Percentiles rank a stretch among this genome's conserved stretches.
phyloP scores from a whole-genome alignment of 2,888 invertebrate species.

The Epistrophe grossulariae region DNA sequence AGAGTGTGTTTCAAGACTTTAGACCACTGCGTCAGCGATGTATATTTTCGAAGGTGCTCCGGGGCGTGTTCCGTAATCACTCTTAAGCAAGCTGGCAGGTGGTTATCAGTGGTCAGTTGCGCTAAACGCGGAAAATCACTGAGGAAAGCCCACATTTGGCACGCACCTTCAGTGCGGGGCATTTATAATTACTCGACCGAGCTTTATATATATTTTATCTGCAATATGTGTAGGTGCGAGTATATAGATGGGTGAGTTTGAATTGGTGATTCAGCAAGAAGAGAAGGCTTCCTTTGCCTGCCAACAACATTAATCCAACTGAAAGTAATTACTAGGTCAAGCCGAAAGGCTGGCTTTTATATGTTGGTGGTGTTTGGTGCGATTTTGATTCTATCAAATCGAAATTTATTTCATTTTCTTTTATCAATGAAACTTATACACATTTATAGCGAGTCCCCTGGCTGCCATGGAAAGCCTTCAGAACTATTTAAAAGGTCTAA shows the following conservation, averaged over 20 bases:
- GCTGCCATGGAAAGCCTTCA: neutral
- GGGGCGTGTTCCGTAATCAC: slow-evolving; percentile 68
- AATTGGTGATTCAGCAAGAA: slow-evolving; percentile 70
- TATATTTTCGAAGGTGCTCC: slow-evolving; percentile 25
- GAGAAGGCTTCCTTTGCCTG: slow-evolving; percentile 40
- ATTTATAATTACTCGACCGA: slow-evolving; percentile 71
- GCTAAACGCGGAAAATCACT: slow-evolving; percentile 74
- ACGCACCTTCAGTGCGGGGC: slow-evolving; percentile 65
- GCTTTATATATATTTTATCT: slow-evolving; percentile 61
- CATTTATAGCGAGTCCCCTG: neutral
- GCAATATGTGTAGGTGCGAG: neutral
- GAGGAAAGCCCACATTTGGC: slow-evolving; percentile 71
- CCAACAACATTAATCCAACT: slow-evolving; percentile 61
- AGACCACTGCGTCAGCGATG: neutral
- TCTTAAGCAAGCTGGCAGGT: slow-evolving; percentile 67
- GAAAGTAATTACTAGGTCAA: slow-evolving; percentile 74
- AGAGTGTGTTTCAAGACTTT: slow-evolving; percentile 20
- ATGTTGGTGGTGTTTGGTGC: slow-evolving; percentile 3
- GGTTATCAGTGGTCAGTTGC: slow-evolving; percentile 70
- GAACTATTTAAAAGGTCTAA: slow-evolving; percentile 40
- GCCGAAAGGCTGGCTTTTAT: slow-evolving; percentile 26
- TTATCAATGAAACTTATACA: slow-evolving; percentile 10
- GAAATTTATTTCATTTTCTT: slow-evolving; percentile 64
- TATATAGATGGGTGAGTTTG: neutral
- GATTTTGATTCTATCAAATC: slow-evolving; percentile 70